Conservation (phyloP, 1,140 invertebrate genomes). For the Leucophenga varia region DNA sequence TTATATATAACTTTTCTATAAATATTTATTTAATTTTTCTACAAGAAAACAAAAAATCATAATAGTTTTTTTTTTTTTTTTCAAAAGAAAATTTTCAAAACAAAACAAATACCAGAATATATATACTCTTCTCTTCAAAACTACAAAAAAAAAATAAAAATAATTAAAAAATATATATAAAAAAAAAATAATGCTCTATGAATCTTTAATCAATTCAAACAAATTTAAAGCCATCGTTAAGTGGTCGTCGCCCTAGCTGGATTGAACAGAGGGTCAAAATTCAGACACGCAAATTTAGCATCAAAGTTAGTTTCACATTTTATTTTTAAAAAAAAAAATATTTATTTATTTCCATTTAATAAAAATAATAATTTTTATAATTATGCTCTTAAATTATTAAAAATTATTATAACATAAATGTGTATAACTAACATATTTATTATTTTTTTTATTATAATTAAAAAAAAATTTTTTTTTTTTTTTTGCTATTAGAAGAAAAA, state of each 20-base stretch:
- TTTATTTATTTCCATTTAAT: conserved; percentile 38
- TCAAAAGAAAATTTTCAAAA: too few species aligned
- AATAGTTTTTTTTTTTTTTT: too few species aligned
- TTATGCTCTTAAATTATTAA: too few species aligned
- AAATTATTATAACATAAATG: too few species aligned
- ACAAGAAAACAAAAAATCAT: too few species aligned
- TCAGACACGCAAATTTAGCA: conserved; percentile 57
- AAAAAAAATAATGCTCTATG: conserved; percentile 12
- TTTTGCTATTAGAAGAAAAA: too few species aligned
- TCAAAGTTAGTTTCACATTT: conserved; percentile 57
- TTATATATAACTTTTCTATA: too few species aligned
- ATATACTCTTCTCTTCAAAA: conserved; percentile 13
- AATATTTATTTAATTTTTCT: too few species aligned
- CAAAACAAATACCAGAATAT: conserved; percentile 3
- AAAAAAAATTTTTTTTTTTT: too few species aligned
- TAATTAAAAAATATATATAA: not conserved
- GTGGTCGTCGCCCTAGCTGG: conserved; percentile 57
- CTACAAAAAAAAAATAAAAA: conserved; percentile 7
- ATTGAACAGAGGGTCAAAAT: conserved; percentile 57
- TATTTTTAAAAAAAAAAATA: too few species aligned
- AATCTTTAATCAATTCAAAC: conserved; percentile 38
- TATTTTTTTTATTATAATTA: conserved; percentile 16
- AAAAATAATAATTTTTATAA: conserved; percentile 29
- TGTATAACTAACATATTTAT: too few species aligned
- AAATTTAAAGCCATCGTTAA: conserved; percentile 53